Base-by-base conservation (phyloP, 2,888 invertebrate species). In the Tortrix viridana region DNA sequence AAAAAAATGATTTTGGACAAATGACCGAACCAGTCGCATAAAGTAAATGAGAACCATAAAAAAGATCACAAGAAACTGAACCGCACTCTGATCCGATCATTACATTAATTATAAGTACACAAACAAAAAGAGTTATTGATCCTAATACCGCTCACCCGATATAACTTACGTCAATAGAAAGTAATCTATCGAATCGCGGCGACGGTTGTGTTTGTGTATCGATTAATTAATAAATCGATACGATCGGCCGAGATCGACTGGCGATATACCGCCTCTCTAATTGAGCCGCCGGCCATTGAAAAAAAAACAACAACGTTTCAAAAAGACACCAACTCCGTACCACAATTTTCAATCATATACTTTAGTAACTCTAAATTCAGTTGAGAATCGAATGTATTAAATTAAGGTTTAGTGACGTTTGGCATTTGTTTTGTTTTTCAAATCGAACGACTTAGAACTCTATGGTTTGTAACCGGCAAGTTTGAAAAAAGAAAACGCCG, bases 161-260 rank as follows among this genome's bases (percentile, higher is more conserved):
- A 57, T 62, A 52, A 58, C 57, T 63, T 57, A 63, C 57, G 58
- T 57, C 63, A 63, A 55, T 56, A 53, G 66, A 64, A 58, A 59
- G 66, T 66, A 79, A 87, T 86, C 85, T 83, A 81, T 84, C 86
- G 82, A 75, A 85, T 84, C 85, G 80, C 74, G 67, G 84, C 82
- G 90, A 89, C 86, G 90, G 89, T 88, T 82, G 84, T 90, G 91
- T 92, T 92, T 92, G 91, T 90, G 86, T 89, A 90, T 89, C 89
- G 91, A 92, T 91, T 91, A 91, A 92, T 91, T 92, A 92, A 91
- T 92, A 91, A 91, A 89, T 88, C 87, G 83, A 80, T 80, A 83
- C 80, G 79, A 82, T 88, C 89, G 86, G 84, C 84, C 82, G 85
- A 85, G 82, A 85, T 84, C 76, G 79, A 80, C 75, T 80, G 82